phyloP scores from a whole-genome alignment of 2,113 vertebrate genomes.

The Lophotis ruficrista region DNA sequence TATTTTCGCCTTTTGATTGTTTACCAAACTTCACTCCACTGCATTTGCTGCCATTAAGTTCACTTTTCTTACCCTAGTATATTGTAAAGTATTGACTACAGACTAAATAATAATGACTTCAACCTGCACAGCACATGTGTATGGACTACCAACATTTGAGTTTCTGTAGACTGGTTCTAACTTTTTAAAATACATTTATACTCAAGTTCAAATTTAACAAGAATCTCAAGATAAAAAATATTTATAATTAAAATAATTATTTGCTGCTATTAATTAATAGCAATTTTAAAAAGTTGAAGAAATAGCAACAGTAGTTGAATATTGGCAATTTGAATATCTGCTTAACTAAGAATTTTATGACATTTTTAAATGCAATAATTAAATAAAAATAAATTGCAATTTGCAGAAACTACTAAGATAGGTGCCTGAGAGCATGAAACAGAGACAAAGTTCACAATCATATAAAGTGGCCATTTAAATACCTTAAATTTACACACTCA shows the following conservation, averaged over 20 bases:
- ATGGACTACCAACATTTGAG: background rate
- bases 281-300: background rate
- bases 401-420: background rate
- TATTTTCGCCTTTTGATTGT: background rate
- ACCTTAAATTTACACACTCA: background rate
- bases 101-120: background rate
- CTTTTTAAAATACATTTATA: background rate
- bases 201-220: background rate
- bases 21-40: background rate
- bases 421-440: background rate
- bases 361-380: background rate
- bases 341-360: background rate
- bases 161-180: accelerated
- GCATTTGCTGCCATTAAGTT: background rate
- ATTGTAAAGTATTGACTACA: background rate
- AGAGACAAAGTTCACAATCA: background rate
- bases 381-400: background rate
- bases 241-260: background rate
- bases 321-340: background rate
- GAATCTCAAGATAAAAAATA: background rate
- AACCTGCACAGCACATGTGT: accelerated
- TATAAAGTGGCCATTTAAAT: background rate
- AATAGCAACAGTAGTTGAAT: background rate
- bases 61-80: background rate
- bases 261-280: background rate